Base-by-base conservation (phyloP, 37 sponge, comb jelly and placozoan genomes). In the Ephydatia muelleri region DNA sequence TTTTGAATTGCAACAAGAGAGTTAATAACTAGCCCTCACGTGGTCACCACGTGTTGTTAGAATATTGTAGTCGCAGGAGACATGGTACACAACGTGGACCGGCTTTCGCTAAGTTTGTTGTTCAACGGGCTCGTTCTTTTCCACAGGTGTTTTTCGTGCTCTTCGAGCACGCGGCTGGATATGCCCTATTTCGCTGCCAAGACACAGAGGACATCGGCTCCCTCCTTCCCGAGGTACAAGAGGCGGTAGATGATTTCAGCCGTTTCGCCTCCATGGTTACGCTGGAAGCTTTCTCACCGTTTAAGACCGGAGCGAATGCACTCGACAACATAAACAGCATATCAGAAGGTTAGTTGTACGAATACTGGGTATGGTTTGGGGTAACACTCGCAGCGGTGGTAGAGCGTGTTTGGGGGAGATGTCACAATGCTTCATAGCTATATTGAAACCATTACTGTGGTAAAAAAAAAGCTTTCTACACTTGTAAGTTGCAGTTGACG, bases 121-220 rank as follows among this genome's bases (percentile, higher is more conserved):
- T 65, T 8, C 27, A 30, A 28, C 38, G 31, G 29, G 2, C 31
- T 65, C 67, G 31, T 29, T 37, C 36, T 34, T 29, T 27, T 72
- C 33, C 80, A 25, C 65, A 94, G 94, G 91, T 90, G 69, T 80
- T 97, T 49, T 84, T 91, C 33, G 90, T 98, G 22, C 81, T 99
- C 68, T 99, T 84, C 64, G 99, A 99, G 76, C 99, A 99, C 78
- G 97, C 99, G 33, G 78, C 99, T 57, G 99, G 99, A 39, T 99
- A 99, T 76, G 94, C 97, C 49, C 66, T 99, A 21, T 99, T 97
- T 86, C 87, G 92, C 36, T 95, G 92, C 83, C 76, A 80, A 14
- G 96, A 92, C 16, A 91, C 87, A 35, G 99, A 99, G 77, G 99
- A 95, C 75, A 94, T 99, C 34, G 97, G 97, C 0, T 73, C 96